Evolutionary conservation across 2,113 vertebrate species (phyloP), one percentile per base, ranked within the genome.

Genomic region (Hystrix cristata): DNA sequence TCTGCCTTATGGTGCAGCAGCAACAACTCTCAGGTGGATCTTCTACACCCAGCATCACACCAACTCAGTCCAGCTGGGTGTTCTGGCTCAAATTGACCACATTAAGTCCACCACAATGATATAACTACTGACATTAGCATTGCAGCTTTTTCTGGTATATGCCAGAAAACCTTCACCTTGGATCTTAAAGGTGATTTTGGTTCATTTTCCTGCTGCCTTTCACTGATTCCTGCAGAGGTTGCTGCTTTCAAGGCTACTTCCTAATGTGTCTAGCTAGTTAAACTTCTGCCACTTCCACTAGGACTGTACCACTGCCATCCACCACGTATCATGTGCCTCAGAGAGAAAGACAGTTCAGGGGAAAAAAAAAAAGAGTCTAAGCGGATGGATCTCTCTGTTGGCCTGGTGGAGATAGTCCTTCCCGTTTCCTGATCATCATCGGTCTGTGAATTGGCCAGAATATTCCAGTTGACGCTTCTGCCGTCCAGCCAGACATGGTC

Each of bases 41-140:
- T 38, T 38, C 38, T 38, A 38, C 38, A 38, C 38, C 38, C 38
- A 38, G 38, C 38, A 38, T 38, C 38, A 38, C 38, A 38, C 38
- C 38, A 38, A 38, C 38, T 38, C 38, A 38, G 38, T 38, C 38
- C 38, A 38, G 38, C 38, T 38, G 38, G 38, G 38, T 38, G 38
- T 38, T 38, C 38, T 38, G 38, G 38, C 38, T 38, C 38, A 38
- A 38, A 38, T 38, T 38, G 38, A 38, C 38, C 38, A 38, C 38
- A 38, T 38, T 38, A 38, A 38, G 2, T 38, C 38, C 38, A 38
- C 38, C 38, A 38, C 38, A 38, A 38, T 38, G 51, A 46, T 10
- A 8, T 64, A 29, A 29, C 46, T 27, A 7, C 31, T 2, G 12
- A 27, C 78, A 1, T 55, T 15, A 14, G 1, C 5, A 0, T 38